Evolutionary conservation across 1,140 invertebrate species (phyloP), one percentile per base, ranked within the genome.

Genomic region (Pseudomyrmex gracilis): DNA sequence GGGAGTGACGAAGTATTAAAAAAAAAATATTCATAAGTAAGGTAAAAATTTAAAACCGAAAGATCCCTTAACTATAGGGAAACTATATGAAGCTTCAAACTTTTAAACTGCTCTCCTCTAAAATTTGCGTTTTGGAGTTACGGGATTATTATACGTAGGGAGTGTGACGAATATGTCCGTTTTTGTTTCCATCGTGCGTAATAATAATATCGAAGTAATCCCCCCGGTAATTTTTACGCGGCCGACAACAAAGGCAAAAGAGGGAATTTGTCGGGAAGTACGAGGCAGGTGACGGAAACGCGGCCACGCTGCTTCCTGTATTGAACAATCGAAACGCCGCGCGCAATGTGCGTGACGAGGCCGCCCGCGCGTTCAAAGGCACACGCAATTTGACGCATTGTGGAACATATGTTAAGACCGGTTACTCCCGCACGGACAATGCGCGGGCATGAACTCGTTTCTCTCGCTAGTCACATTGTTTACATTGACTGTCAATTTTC

Each of bases 271-370:
- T 55, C 84, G 87, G 84, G 86, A 86, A 73, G 76, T 83, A 15
- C 22, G 73, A 57, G 74, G 84, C 88, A 89, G 88, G 82, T 89
- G 88, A 89, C 87, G 87, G 87, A 88, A 89, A 89, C 87, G 87
- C 77, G 86, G 85, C 74, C 84, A 7, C n/a, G n/a, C 34, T 68
- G 85, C 70, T 89, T 89, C 88, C 88, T 67, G 85, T 86, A 86
- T 89, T 85, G 88, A 89, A 89, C 88, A 89, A 89, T 89, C 87
- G 88, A 64, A 86, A 70, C 64, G 85, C 68, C 55, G 34, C 34
- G 66, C 22, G 87, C 76, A 84, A 80, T 84, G 43, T 85, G 87
- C 87, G 87, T 89, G 87, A 89, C 87, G 87, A 82, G 34, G 34
- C 5, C 5, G n/a, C n/a, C n/a, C n/a, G n/a, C n/a, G 49, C 34